Evolutionary conservation across 2,888 invertebrate genomes (phyloP).

Genomic region (Chrysomela aeneicollis): DNA sequence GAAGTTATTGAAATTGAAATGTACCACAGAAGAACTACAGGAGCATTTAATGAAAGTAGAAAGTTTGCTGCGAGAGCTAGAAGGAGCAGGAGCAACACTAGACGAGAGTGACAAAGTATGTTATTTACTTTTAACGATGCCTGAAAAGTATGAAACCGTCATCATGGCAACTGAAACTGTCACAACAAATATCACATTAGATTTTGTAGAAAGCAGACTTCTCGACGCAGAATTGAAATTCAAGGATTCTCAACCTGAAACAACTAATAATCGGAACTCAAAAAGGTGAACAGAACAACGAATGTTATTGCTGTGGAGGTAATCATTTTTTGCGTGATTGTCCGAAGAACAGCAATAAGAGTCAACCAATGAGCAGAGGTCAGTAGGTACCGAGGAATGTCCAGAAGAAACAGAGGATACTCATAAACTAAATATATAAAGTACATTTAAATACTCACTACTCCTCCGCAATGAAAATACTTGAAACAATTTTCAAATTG

Average conservation of each 20-base stretch:
- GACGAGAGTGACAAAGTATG: conserved; percentile 11
- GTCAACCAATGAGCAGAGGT: too few species aligned
- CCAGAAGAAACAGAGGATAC: too few species aligned
- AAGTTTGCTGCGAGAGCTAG: conserved; percentile 6
- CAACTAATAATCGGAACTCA: too few species aligned
- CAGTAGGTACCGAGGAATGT: too few species aligned
- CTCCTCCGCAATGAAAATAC: too few species aligned
- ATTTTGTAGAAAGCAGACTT: not conserved
- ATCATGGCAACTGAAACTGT: conserved; percentile 5
- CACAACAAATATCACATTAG: not conserved
- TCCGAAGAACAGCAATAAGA: too few species aligned
- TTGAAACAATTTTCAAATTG: too few species aligned
- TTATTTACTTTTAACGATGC: conserved; percentile 14
- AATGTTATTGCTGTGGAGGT: not conserved
- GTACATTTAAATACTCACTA: too few species aligned
- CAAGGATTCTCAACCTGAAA: not conserved
- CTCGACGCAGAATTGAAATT: not conserved
- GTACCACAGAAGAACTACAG: conserved; percentile 1
- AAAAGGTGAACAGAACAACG: not conserved
- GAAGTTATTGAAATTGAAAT: conserved; percentile 17
- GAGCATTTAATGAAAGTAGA: conserved; percentile 11
- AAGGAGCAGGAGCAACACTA: not conserved
- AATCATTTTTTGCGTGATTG: not conserved
- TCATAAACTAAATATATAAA: too few species aligned
- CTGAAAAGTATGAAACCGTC: conserved; percentile 1